These are phyloP conservation scores for Drosophila anomalipes DNA, from an alignment of 2,888 invertebrate genomes.

Conservation along the genomic window DNA sequence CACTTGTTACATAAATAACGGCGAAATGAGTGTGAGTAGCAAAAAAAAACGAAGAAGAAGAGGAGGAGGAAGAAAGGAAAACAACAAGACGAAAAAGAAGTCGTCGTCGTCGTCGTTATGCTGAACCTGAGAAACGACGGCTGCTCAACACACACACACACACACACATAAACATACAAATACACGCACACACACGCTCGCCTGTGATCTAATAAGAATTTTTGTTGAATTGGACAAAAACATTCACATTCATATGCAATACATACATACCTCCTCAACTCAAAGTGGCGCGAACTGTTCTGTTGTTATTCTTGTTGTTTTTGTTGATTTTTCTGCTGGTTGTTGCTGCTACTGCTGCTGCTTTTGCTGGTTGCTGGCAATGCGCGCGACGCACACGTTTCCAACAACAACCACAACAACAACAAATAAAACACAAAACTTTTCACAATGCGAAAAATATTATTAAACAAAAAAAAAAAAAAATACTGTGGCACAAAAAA, in stretches of 20 bases:
- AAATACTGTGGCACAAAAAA: conserved; percentile 57
- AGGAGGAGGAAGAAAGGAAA: conserved; percentile 42
- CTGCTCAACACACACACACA: conserved; percentile 45
- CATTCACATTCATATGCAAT: conserved; percentile 34
- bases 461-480: conserved; percentile 43
- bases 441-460: conserved; percentile 76
- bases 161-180: conserved; percentile 26
- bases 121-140: conserved; percentile 74
- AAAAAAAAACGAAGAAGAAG: conserved; percentile 42
- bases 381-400: conserved; percentile 52
- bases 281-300: conserved; percentile 74
- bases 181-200: conserved; percentile 43
- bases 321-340: conserved; percentile 40
- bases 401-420: conserved; percentile 36
- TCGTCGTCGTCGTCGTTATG: conserved; percentile 40
- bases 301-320: conserved; percentile 33
- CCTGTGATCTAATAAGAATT: conserved; percentile 67
- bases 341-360: conserved; percentile 35
- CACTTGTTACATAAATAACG: conserved; percentile 83
- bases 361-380: conserved; percentile 42
- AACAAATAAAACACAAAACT: conserved; percentile 35
- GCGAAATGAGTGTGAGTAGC: conserved; percentile 75
- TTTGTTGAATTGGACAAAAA: conserved; percentile 60
- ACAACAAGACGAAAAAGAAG: conserved; percentile 64
- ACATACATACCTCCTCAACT: conserved; percentile 69